These are phyloP conservation scores for Pitta sordida DNA, from an alignment of 2,113 vertebrate species.

Conservation along the genomic window DNA sequence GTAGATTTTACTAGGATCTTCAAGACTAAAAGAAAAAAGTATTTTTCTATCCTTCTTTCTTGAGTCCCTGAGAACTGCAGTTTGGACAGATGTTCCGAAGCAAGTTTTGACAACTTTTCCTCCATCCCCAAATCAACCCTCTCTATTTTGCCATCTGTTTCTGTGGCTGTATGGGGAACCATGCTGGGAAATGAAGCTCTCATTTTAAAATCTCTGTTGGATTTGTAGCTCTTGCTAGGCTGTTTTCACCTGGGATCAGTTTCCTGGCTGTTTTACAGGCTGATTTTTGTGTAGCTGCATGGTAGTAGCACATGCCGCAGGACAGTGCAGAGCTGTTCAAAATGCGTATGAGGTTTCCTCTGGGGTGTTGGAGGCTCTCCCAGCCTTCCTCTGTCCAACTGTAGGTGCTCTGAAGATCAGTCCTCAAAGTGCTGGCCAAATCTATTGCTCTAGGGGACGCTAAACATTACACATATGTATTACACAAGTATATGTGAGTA, in stretches of 20 bases:
- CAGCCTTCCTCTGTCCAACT: rapidly evolving
- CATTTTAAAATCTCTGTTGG: neutral
- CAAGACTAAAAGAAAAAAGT: neutral
- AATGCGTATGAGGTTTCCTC: neutral
- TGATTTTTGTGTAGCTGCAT: neutral
- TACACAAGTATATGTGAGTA: neutral
- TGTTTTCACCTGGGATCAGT: neutral
- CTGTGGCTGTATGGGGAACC: neutral
- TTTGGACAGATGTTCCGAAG: constrained; percentile 24
- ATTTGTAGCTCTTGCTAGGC: constrained; percentile 3
- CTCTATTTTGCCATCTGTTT: constrained; percentile 39
- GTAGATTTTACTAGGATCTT: neutral
- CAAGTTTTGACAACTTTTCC: constrained; percentile 7
- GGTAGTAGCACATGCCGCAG: neutral
- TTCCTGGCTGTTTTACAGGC: neutral
- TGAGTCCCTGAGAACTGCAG: neutral
- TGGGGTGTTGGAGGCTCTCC: neutral
- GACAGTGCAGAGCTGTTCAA: neutral
- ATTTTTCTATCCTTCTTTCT: neutral
- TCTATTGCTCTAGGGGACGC: neutral
- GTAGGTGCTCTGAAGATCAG: neutral
- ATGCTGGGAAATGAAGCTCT: neutral
- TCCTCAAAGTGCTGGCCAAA: neutral
- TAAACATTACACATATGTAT: neutral
- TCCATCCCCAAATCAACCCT: neutral